These are phyloP conservation scores for Cyanoderma ruficeps DNA, from an alignment of 2,113 vertebrate species.

Conservation along the genomic window DNA sequence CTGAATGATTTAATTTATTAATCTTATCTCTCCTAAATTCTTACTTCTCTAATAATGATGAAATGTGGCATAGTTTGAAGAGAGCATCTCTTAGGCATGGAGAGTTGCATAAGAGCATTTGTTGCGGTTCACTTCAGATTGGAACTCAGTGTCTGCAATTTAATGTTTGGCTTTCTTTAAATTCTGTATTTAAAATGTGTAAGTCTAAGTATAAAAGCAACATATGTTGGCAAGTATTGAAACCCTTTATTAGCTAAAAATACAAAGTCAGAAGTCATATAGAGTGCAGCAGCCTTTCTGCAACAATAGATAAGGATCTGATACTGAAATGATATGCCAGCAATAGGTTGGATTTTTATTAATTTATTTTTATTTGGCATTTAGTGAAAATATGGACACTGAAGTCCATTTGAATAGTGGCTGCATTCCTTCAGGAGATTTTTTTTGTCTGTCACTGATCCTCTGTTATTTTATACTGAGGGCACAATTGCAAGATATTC, in stretches of 20 bases:
- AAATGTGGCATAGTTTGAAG: neutral
- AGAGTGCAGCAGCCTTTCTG: neutral
- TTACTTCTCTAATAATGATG: neutral
- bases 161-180: neutral
- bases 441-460: neutral
- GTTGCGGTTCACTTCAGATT: neutral
- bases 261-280: neutral
- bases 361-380: neutral
- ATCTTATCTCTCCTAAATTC: neutral
- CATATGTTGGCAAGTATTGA: neutral
- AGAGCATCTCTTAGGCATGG: neutral
- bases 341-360: neutral
- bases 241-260: neutral
- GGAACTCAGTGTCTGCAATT: neutral
- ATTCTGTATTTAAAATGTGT: neutral
- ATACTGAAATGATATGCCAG: neutral
- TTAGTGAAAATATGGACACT: neutral
- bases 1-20: neutral
- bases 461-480: neutral
- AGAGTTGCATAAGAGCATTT: neutral
- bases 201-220: neutral
- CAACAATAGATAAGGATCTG: neutral
- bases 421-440: neutral
- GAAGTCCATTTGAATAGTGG: neutral
- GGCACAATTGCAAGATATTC: neutral